Conservation (phyloP, 2,113 vertebrate species). For the Notiomystis cincta region DNA sequence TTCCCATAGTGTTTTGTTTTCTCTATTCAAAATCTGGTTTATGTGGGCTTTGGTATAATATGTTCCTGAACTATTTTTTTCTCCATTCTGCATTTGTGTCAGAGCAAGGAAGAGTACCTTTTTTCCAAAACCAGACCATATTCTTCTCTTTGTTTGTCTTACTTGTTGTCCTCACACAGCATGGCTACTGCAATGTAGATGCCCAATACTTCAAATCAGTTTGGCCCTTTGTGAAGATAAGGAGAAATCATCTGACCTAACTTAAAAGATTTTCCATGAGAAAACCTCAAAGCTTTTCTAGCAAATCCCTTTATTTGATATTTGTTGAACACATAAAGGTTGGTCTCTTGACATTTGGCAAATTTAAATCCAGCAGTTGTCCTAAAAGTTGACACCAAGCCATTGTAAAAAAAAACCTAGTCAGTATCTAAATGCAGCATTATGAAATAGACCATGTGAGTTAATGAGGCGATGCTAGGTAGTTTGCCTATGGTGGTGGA, state of each 20-base stretch:
- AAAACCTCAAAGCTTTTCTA: background rate
- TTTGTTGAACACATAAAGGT: rapidly evolving
- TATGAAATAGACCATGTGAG: background rate
- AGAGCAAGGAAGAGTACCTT: background rate
- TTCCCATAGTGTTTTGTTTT: background rate
- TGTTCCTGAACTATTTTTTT: background rate
- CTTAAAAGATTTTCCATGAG: background rate
- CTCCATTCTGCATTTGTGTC: background rate
- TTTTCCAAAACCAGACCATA: background rate
- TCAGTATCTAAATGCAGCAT: background rate
- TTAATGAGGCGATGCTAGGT: background rate
- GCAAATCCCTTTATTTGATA: background rate
- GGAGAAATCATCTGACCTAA: background rate
- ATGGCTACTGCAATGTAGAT: background rate
- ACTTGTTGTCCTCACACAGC: background rate
- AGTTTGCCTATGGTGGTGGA: background rate
- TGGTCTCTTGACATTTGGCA: background rate
- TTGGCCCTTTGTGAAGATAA: background rate
- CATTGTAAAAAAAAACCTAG: background rate
- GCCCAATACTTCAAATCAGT: background rate
- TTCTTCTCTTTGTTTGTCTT: background rate
- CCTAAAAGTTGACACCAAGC: background rate
- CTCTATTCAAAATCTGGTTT: background rate
- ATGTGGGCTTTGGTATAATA: background rate
- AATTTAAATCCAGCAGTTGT: background rate